Evolutionary conservation across 2,113 vertebrate species (phyloP), one percentile per base, ranked within the genome.

Genomic region (Psilopsiagon aurifrons): DNA sequence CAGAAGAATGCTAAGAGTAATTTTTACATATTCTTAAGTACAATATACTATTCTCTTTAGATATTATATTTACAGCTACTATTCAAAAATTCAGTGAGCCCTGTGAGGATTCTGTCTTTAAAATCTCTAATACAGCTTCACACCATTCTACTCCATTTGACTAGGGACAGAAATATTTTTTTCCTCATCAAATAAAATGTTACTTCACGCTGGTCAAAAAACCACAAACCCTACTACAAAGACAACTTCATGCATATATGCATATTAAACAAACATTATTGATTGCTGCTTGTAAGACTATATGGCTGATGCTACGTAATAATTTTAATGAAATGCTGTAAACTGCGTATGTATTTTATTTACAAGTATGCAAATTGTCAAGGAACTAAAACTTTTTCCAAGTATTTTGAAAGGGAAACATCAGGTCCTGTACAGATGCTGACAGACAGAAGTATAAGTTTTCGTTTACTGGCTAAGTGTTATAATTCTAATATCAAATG

Each of bases 81-180:
- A 79, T 84, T 95, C 87, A 94, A 96, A 94, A 96, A 92, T 79
- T 89, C 83, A 94, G 27, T 3, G 7, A 92, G 59, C 28, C 35
- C 70, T 66, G 41, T 29, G 83, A 91, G 66, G 37, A 83, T 85
- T 91, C 49, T 83, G 59, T 54, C 60, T 93, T 88, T 79, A 92
- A 95, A 92, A 88, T 82, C 57, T 66, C 52, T 87, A 79, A 63
- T 18, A 78, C n/a, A 64, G 68, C 41, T 88, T 66, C 44, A 81
- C n/a, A 86, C 73, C 44, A 46, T 93, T 73, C 49, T 71, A 43
- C 7, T 92, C 31, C 54, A 59, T 80, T 84, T 85, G 83, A 67
- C 57, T 54, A 62, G 57, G 60, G 83, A 87, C 19, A 88, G 39
- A 75, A 92, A 51, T 52, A 75, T 35, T 22, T 75, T 94, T 64